Percentiles rank a stretch among this genome's conserved stretches.
phyloP scores from a whole-genome alignment of 2,113 vertebrate species.

The Corythornis vintsioides region DNA sequence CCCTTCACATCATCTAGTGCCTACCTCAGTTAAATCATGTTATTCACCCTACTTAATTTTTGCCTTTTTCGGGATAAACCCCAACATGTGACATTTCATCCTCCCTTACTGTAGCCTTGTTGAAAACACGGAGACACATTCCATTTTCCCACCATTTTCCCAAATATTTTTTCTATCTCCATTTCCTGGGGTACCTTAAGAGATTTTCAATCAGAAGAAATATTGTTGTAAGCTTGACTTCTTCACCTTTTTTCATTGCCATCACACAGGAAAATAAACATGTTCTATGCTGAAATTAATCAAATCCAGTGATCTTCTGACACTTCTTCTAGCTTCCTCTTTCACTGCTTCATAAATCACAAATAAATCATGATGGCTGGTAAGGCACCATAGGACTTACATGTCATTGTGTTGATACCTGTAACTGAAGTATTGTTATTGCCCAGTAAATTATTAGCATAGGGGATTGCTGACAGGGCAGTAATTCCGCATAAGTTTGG shows the following conservation, averaged over 20 bases:
- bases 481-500: neutral
- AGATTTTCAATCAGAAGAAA: neutral
- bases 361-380: constrained; percentile 17
- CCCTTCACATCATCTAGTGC: neutral
- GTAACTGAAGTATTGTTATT: constrained; percentile 10
- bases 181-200: neutral
- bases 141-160: neutral
- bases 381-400: neutral
- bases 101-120: neutral
- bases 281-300: constrained; percentile 11
- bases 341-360: constrained; percentile 53
- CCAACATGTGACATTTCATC: neutral
- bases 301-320: neutral
- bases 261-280: constrained; percentile 5
- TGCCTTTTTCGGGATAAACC: neutral
- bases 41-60: neutral
- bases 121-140: neutral
- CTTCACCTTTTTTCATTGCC: neutral
- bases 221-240: neutral
- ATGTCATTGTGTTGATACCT: constrained; percentile 23
- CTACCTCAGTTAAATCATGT: neutral
- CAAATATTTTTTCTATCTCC: neutral
- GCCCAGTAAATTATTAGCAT: constrained; percentile 25
- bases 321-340: constrained; percentile 11
- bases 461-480: neutral